phyloP scores from a whole-genome alignment of 2,113 vertebrate genomes.

The Mormyrus iriodes region DNA sequence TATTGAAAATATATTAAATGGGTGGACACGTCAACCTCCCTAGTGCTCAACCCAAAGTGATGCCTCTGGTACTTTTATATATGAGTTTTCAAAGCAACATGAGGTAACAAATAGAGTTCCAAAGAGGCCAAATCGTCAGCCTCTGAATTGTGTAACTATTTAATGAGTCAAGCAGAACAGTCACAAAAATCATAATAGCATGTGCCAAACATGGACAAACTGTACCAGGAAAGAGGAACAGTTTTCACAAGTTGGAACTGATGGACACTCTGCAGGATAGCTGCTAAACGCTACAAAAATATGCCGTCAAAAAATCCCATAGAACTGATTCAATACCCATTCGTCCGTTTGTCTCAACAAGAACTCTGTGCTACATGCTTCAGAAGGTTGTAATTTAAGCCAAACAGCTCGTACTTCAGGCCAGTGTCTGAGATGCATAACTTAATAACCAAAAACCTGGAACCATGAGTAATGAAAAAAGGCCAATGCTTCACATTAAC shows the following conservation, averaged over 20 bases:
- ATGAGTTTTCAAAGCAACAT: background rate
- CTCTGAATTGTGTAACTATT: background rate
- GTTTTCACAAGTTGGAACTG: background rate
- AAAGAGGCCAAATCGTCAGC: background rate
- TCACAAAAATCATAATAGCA: background rate
- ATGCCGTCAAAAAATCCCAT: background rate
- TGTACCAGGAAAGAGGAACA: background rate
- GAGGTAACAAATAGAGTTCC: background rate
- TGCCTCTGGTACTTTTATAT: background rate
- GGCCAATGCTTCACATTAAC: background rate
- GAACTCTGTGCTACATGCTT: background rate
- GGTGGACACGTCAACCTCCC: background rate
- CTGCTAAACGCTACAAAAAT: background rate
- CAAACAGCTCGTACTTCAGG: background rate
- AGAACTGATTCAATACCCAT: background rate
- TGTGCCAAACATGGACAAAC: background rate
- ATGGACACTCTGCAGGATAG: background rate
- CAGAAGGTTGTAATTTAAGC: background rate
- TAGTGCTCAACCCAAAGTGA: background rate
- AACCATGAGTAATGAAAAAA: background rate
- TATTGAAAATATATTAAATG: background rate
- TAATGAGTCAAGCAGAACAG: background rate
- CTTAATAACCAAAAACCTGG: background rate
- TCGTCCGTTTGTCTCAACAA: background rate
- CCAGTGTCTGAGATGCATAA: background rate